Percentiles rank a stretch among this genome's conserved stretches.
Evolutionary conservation across 2,113 vertebrate genomes (phyloP).

Genomic region (Halichoerus grypus): DNA sequence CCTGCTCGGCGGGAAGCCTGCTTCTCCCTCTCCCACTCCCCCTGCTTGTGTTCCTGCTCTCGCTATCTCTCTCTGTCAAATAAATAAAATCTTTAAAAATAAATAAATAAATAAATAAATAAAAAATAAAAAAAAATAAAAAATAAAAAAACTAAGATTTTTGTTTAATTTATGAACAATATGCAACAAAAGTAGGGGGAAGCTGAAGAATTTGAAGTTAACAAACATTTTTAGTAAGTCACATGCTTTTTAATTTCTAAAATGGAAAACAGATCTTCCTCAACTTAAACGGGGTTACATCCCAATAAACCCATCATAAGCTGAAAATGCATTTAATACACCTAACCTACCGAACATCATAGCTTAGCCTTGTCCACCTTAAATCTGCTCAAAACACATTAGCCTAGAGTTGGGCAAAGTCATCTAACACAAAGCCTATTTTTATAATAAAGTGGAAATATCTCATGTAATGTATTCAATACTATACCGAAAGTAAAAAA

Average conservation of each 20-base stretch:
- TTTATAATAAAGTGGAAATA: neutral
- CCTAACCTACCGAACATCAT: neutral
- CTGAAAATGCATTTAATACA: neutral
- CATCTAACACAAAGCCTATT: neutral
- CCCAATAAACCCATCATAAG: neutral
- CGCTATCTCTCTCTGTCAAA: too few species aligned
- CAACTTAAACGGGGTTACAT: neutral
- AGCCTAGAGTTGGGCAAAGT: neutral
- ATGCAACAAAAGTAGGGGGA: neutral
- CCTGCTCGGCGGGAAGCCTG: too few species aligned
- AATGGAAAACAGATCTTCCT: neutral
- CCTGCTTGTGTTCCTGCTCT: too few species aligned
- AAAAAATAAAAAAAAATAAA: too few species aligned
- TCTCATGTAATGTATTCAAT: neutral
- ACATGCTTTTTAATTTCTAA: neutral
- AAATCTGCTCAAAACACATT: neutral
- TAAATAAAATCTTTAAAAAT: too few species aligned
- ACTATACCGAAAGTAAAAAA: neutral
- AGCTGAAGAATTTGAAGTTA: constrained; percentile 32
- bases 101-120: too few species aligned
- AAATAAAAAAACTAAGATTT: constrained; percentile 29
- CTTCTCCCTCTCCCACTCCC: too few species aligned
- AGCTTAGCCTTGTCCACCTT: neutral
- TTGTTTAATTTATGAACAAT: constrained; percentile 25
- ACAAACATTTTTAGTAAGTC: constrained; percentile 49